phyloP scores from a whole-genome alignment of 2,888 invertebrate species.

The Siphonodentalium dalli region DNA sequence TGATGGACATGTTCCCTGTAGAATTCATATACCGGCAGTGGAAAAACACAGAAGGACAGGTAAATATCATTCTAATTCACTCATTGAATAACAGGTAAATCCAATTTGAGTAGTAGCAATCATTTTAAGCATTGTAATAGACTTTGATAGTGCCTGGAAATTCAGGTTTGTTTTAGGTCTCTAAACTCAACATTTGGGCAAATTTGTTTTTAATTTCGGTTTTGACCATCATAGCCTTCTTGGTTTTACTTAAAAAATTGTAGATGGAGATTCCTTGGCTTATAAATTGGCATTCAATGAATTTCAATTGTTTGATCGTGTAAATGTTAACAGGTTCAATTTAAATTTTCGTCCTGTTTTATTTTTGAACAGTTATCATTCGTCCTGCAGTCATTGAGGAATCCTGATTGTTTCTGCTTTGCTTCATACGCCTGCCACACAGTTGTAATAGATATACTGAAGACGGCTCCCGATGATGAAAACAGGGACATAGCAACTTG shows the following conservation, averaged over 20 bases:
- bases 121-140: too few relatives aligned
- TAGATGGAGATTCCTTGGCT: too few relatives aligned
- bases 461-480: slow-evolving; percentile 92
- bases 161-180: too few relatives aligned
- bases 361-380: slow-evolving; percentile 78
- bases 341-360: neutral
- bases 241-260: too few relatives aligned
- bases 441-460: slow-evolving; percentile 86
- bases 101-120: too few relatives aligned
- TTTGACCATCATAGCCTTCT: too few relatives aligned
- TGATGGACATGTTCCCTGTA: slow-evolving; percentile 72
- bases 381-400: slow-evolving; percentile 84
- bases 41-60: slow-evolving; percentile 89
- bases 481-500: slow-evolving; percentile 92
- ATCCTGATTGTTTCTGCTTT: slow-evolving; percentile 92
- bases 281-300: too few relatives aligned
- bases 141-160: too few relatives aligned
- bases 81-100: too few relatives aligned
- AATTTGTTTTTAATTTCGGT: too few relatives aligned
- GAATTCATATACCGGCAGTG: slow-evolving; percentile 83
- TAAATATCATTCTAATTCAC: too few relatives aligned
- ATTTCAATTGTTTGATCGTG: neutral
- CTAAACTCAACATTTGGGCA: too few relatives aligned
- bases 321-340: neutral
- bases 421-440: slow-evolving; percentile 89